Percentiles rank a stretch among this genome's conserved stretches.
Conservation (phyloP, 2,797 vertebrate species). For the Limnodromus scolopaceus region DNA sequence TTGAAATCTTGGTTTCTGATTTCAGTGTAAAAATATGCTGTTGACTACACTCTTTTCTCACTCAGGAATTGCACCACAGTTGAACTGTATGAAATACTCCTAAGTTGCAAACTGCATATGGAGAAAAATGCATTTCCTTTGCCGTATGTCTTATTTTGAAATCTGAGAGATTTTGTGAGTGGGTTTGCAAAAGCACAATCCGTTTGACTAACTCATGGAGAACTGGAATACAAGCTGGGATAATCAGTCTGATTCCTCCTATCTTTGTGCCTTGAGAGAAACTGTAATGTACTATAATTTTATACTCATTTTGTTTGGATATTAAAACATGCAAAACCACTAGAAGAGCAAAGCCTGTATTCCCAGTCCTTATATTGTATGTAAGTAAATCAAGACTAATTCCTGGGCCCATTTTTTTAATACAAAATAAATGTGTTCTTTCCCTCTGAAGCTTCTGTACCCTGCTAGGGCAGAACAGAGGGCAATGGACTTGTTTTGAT, state of each 20-base stretch:
- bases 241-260: background rate
- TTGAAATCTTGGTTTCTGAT: conserved; percentile 14
- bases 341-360: background rate
- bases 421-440: background rate
- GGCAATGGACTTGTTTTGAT: background rate
- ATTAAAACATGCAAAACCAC: background rate
- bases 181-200: background rate
- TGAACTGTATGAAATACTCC: background rate
- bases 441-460: background rate
- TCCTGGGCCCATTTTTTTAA: background rate
- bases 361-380: background rate
- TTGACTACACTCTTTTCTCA: background rate
- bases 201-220: background rate
- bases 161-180: background rate
- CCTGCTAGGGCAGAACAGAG: background rate
- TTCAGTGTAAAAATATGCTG: conserved; percentile 7
- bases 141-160: background rate
- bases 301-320: background rate
- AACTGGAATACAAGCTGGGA: background rate
- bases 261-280: background rate
- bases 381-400: background rate
- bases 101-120: background rate
- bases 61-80: background rate
- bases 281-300: background rate
- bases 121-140: background rate